phyloP scores from a whole-genome alignment of 2,113 vertebrate species.

The Ameiurus melas region DNA sequence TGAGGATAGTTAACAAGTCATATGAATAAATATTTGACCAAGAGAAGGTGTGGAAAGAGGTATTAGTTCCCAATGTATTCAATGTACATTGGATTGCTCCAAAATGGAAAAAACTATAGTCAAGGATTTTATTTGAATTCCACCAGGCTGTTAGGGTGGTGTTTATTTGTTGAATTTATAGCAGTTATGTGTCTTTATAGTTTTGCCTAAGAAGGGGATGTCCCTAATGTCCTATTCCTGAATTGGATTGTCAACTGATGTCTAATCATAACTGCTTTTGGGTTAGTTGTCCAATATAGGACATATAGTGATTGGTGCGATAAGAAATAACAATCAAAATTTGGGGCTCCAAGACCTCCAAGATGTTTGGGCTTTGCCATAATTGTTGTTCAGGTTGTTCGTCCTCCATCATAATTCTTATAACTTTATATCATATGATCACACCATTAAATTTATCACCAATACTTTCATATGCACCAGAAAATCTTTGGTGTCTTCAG shows the following conservation, averaged over 20 bases:
- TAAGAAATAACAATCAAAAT: neutral
- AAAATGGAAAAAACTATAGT: neutral
- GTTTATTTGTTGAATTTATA: neutral
- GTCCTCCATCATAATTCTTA: neutral
- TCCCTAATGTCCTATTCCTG: neutral
- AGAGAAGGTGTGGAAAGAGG: neutral
- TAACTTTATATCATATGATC: neutral
- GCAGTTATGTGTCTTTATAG: neutral
- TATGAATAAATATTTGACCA: neutral
- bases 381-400: neutral
- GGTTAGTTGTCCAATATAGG: neutral
- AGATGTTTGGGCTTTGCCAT: neutral
- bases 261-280: neutral
- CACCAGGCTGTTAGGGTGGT: neutral
- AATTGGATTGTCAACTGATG: neutral
- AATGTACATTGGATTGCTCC: neutral
- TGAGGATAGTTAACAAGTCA: neutral
- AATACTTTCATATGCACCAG: neutral
- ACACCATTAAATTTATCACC: neutral
- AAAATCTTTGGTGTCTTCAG: neutral
- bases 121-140: neutral
- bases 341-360: neutral
- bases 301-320: neutral
- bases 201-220: neutral
- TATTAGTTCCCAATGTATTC: neutral